Conservation (phyloP, 2,797 vertebrate species). For the Darevskia mixta region DNA sequence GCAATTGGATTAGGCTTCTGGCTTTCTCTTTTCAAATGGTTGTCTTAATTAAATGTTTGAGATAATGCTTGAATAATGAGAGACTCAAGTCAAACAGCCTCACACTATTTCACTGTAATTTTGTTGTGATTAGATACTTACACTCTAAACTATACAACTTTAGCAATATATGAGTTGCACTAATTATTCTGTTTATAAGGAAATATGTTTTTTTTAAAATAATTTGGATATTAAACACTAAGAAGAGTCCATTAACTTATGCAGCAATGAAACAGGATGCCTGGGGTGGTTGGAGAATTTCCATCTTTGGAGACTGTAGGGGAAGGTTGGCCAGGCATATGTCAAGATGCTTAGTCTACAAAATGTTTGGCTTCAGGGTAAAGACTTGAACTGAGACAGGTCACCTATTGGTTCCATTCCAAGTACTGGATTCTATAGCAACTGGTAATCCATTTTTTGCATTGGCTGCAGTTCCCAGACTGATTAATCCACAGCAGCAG, state of each 20-base stretch:
- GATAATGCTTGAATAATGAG: conserved; percentile 23
- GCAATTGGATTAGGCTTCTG: conserved; percentile 22
- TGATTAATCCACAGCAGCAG: not conserved
- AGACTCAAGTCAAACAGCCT: conserved; percentile 10
- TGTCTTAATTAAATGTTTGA: conserved; percentile 37
- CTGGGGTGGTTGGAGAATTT: not conserved
- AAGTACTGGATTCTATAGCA: not conserved
- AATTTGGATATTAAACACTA: not conserved
- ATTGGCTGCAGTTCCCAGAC: not conserved
- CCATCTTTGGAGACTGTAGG: not conserved
- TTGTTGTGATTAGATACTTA: not conserved
- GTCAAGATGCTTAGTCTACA: not conserved
- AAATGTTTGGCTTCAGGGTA: not conserved
- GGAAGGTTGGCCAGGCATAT: not conserved
- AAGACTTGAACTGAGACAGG: not conserved
- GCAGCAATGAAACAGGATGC: not conserved
- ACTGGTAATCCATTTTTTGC: not conserved
- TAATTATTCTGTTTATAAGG: not conserved
- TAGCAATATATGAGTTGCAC: not conserved
- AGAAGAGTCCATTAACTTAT: not conserved
- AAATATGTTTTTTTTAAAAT: not conserved
- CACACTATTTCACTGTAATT: not conserved
- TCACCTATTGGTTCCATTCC: not conserved
- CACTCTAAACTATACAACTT: conserved; percentile 1
- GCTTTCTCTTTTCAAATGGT: conserved; percentile 22